phyloP scores from a whole-genome alignment of 2,888 invertebrate genomes.

The Nasonovia ribisnigri region DNA sequence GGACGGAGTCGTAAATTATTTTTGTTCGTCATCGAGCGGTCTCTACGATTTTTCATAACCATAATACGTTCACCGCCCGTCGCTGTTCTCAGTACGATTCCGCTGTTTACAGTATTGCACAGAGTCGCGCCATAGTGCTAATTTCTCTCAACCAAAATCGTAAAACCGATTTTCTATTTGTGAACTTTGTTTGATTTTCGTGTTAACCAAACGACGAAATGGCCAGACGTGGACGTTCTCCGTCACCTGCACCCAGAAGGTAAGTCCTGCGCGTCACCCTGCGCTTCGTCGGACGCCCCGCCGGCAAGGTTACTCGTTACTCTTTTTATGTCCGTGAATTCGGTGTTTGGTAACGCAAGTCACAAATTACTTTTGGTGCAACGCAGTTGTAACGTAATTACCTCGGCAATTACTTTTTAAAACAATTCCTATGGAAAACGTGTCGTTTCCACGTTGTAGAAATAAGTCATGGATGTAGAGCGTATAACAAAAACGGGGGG shows the following conservation, averaged over 20 bases:
- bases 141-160: neutral
- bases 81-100: neutral
- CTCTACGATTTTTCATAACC: neutral
- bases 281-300: neutral
- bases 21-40: no score
- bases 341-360: no score
- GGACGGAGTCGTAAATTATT: neutral
- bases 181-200: neutral
- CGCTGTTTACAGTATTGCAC: neutral
- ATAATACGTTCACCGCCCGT: neutral
- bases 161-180: neutral
- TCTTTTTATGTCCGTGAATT: neutral
- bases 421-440: no score
- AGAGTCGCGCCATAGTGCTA: neutral
- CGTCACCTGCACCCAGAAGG: constrained; percentile 77
- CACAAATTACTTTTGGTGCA: no score
- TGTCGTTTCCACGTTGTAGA: no score
- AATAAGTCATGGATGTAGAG: no score
- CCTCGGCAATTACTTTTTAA: no score
- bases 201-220: constrained; percentile 70
- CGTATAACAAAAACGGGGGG: no score
- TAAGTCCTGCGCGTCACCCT: constrained; percentile 67
- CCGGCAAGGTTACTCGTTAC: neutral
- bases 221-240: constrained; percentile 83
- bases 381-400: no score